These are phyloP conservation scores for Rhadina sibilatrix DNA, from an alignment of 2,113 vertebrate genomes.

Conservation along the genomic window DNA sequence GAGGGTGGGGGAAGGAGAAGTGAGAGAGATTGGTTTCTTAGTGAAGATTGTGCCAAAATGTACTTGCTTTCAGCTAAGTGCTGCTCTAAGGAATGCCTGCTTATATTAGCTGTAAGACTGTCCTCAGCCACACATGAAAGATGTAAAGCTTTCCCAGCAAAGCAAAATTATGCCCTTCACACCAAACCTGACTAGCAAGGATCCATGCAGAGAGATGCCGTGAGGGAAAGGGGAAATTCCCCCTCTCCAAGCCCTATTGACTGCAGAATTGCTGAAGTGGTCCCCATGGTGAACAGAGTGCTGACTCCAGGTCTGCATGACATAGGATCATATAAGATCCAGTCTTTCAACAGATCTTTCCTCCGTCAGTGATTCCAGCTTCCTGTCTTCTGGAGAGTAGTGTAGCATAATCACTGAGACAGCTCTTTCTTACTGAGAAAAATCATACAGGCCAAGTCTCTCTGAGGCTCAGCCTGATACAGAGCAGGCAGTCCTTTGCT, in stretches of 20 bases:
- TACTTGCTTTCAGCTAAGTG: not conserved
- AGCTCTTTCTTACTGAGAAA: not conserved
- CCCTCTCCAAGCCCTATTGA: rapidly evolving
- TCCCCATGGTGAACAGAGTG: not conserved
- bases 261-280: not conserved
- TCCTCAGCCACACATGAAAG: not conserved
- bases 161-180: not conserved
- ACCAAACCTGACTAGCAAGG: not conserved
- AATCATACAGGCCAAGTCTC: not conserved
- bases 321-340: not conserved
- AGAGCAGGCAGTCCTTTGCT: not conserved
- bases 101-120: not conserved
- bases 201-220: not conserved
- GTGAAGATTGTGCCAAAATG: not conserved
- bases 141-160: not conserved
- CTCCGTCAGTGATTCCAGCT: not conserved
- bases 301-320: not conserved
- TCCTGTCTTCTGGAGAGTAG: not conserved
- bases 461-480: not conserved
- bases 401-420: not conserved
- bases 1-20: not conserved
- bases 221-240: not conserved
- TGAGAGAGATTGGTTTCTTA: not conserved
- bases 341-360: not conserved
- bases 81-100: not conserved